Conservation (phyloP, 2,797 vertebrate species). For the Cuculus canorus region DNA sequence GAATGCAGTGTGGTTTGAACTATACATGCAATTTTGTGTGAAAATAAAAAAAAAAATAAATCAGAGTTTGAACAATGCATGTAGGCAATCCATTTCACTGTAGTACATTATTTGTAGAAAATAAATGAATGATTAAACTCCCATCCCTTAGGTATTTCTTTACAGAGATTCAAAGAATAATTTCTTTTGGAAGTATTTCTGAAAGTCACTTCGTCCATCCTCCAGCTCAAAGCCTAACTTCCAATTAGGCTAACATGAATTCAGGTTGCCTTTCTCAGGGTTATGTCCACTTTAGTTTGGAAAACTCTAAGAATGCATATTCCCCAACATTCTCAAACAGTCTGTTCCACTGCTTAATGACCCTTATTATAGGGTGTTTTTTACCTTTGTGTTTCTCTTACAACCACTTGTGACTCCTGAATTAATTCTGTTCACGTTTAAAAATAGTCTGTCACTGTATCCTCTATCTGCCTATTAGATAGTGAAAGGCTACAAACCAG, state of each 20-base stretch:
- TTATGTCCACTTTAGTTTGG: not conserved
- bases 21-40: not conserved
- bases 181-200: not conserved
- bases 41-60: not conserved
- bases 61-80: not conserved
- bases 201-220: not conserved
- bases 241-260: not conserved
- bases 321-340: not conserved
- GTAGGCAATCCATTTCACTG: not conserved
- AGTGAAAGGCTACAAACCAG: not conserved
- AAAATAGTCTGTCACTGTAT: not conserved
- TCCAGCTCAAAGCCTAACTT: not conserved
- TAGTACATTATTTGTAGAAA: not conserved
- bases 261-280: not conserved
- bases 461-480: not conserved
- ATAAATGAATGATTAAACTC: not conserved
- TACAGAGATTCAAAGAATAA: not conserved
- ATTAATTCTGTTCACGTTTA: not conserved
- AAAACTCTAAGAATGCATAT: not conserved
- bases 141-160: not conserved
- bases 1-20: not conserved
- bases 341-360: not conserved
- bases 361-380: not conserved
- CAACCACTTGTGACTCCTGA: not conserved
- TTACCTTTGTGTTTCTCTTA: not conserved